These are phyloP conservation scores for Zygaena filipendulae DNA, from an alignment of 2,888 invertebrate genomes.

Conservation along the genomic window DNA sequence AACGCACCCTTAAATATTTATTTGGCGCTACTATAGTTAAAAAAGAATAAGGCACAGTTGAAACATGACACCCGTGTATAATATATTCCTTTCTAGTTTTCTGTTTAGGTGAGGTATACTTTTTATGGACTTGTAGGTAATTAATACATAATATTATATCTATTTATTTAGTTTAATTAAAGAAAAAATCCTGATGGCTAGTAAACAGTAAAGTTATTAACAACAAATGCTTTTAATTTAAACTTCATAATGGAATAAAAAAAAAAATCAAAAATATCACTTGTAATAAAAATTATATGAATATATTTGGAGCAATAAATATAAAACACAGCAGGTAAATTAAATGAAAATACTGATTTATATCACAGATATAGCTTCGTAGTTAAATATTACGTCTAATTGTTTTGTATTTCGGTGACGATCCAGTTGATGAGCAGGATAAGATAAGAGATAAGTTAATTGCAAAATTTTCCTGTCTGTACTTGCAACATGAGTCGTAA, in stretches of 20 bases:
- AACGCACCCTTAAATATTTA: conserved; percentile 33
- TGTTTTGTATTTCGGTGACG: background rate
- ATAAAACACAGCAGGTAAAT: background rate
- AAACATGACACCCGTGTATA: conserved; percentile 32
- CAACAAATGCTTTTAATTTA: conserved; percentile 4
- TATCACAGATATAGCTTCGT: background rate
- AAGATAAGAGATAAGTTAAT: no score
- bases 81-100: conserved; percentile 37
- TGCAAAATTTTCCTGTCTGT: no score
- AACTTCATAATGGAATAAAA: conserved; percentile 6
- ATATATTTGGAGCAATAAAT: background rate
- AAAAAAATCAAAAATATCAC: no score
- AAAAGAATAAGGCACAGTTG: conserved; percentile 13
- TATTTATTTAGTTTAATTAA: conserved; percentile 61
- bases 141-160: conserved; percentile 55
- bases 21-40: conserved; percentile 36
- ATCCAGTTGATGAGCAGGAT: background rate
- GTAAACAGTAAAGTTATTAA: conserved; percentile 2
- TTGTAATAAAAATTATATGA: background rate
- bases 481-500: no score
- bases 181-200: conserved; percentile 20
- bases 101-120: conserved; percentile 31
- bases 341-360: no score
- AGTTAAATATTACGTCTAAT: background rate
- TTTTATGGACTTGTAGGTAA: conserved; percentile 42